These are phyloP conservation scores for Galeruca laticollis DNA, from an alignment of 2,888 invertebrate species.

Conservation along the genomic window DNA sequence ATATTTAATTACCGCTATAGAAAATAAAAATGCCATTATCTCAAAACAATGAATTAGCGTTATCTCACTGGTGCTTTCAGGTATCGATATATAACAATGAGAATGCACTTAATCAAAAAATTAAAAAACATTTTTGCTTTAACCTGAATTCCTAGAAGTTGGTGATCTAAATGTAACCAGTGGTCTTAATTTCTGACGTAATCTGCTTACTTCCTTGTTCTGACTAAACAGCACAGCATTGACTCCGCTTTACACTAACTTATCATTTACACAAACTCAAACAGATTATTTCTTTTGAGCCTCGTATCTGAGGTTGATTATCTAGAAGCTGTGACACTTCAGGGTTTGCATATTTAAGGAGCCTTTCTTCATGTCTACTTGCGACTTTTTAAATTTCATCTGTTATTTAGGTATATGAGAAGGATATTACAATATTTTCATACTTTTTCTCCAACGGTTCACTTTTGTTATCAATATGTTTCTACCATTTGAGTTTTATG, in stretches of 20 bases:
- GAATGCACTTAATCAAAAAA: too few species aligned
- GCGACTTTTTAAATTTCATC: neutral
- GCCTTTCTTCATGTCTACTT: neutral
- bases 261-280: neutral
- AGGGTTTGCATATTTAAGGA: neutral
- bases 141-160: slow-evolving; percentile 1
- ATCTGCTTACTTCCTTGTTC: neutral
- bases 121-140: neutral
- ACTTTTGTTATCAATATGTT: too few species aligned
- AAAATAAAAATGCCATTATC: too few species aligned
- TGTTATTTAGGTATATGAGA: too few species aligned
- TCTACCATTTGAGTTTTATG: too few species aligned
- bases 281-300: too few species aligned
- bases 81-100: too few species aligned
- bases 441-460: too few species aligned
- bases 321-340: neutral
- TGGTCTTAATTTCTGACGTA: neutral
- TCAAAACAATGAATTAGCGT: too few species aligned
- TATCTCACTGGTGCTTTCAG: too few species aligned
- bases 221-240: neutral
- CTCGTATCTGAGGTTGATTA: neutral
- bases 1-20: too few species aligned
- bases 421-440: too few species aligned
- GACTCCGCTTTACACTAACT: neutral
- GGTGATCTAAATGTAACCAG: neutral